These are phyloP conservation scores for Helicoverpa armigera DNA, from an alignment of 1,140 invertebrate genomes.

Conservation along the genomic window DNA sequence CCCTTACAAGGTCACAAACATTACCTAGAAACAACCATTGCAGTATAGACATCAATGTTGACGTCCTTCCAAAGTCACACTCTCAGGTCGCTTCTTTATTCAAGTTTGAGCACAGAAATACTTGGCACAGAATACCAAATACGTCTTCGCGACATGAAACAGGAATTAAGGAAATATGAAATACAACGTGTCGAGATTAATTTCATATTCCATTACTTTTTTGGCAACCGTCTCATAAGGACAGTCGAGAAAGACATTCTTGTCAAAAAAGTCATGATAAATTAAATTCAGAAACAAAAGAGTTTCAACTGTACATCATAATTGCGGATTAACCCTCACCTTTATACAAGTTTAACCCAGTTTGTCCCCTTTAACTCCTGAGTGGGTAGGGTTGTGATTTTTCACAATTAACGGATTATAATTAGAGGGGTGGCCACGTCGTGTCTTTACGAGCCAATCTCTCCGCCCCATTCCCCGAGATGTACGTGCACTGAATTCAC, in stretches of 20 bases:
- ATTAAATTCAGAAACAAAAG: neutral
- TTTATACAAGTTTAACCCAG: constrained; percentile 28
- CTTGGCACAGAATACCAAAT: constrained; percentile 25
- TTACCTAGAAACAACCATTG: too few species aligned
- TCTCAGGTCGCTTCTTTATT: neutral
- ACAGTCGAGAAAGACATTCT: neutral
- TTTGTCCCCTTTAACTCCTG: constrained; percentile 29
- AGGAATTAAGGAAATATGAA: constrained; percentile 34
- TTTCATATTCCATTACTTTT: constrained; percentile 6
- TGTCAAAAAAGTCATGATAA: neutral
- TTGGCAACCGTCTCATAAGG: neutral
- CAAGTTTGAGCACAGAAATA: neutral
- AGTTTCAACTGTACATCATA: constrained; percentile 31
- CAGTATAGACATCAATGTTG: neutral
- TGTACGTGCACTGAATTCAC: constrained; percentile 55
- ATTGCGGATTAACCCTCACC: constrained; percentile 24
- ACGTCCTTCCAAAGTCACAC: neutral
- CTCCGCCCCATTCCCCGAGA: constrained; percentile 37
- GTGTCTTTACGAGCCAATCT: constrained; percentile 57
- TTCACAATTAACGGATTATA: constrained; percentile 71
- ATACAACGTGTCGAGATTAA: constrained; percentile 11
- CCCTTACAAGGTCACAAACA: too few species aligned
- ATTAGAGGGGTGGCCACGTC: constrained; percentile 64
- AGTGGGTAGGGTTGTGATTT: constrained; percentile 54
- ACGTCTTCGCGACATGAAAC: constrained; percentile 12